Conservation (phyloP, 2,113 vertebrate species). For the Alethe diademata region DNA sequence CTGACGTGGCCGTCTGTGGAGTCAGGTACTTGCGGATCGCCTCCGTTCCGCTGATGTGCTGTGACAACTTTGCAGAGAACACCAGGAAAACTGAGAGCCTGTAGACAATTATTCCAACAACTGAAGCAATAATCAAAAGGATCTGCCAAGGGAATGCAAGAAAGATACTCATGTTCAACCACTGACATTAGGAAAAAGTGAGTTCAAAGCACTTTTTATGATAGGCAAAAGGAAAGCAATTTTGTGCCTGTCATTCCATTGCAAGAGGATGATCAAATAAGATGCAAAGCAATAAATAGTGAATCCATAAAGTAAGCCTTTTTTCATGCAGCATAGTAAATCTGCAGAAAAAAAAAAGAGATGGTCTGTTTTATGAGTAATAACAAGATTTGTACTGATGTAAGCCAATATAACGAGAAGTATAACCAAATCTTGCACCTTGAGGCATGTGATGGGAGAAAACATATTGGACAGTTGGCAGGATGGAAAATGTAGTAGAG, state of each 20-base stretch:
- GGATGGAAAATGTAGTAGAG: neutral
- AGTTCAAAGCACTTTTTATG: neutral
- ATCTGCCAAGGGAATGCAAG: conserved; percentile 75
- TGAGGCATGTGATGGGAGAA: neutral
- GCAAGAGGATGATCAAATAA: neutral
- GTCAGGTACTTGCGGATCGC: conserved; percentile 88
- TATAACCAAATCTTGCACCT: neutral
- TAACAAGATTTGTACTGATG: neutral
- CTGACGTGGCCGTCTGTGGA: conserved; percentile 89
- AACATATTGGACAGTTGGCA: neutral
- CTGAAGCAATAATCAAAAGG: conserved; percentile 87
- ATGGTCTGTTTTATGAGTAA: conserved; percentile 1
- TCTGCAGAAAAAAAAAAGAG: neutral
- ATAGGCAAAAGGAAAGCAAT: neutral
- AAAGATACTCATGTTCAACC: neutral
- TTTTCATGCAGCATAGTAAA: neutral
- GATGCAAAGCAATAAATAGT: neutral
- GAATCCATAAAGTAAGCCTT: neutral
- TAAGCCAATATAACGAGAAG: neutral
- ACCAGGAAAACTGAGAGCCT: conserved; percentile 88
- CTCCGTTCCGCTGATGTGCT: conserved; percentile 75
- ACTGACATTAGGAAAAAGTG: neutral
- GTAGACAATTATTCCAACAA: conserved; percentile 91
- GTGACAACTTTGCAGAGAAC: conserved; percentile 78
- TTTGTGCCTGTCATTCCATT: neutral